phyloP scores from a whole-genome alignment of 2,888 invertebrate genomes.

The Xylota segnis region DNA sequence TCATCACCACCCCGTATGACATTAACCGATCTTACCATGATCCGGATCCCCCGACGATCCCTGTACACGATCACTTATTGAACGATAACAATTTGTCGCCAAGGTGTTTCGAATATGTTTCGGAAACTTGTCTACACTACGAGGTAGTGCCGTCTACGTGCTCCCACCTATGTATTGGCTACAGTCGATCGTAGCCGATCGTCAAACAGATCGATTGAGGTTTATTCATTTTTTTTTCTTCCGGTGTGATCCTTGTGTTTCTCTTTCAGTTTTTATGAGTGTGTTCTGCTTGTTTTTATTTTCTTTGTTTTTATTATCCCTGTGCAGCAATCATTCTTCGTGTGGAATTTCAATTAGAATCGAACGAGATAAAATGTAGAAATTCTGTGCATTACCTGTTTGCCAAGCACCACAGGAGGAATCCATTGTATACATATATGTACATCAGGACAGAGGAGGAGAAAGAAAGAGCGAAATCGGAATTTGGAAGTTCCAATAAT shows the following conservation, averaged over 20 bases:
- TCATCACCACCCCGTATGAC: slow-evolving; percentile 24
- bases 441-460: background rate
- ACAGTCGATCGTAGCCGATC: slow-evolving; percentile 46
- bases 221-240: slow-evolving; percentile 15
- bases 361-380: slow-evolving; percentile 73
- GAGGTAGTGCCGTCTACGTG: slow-evolving; percentile 51
- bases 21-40: slow-evolving; percentile 14
- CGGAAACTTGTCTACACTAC: slow-evolving; percentile 69
- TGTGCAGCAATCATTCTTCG: slow-evolving; percentile 72
- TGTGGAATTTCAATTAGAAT: slow-evolving; percentile 77
- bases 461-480: slow-evolving; percentile 16
- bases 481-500: slow-evolving; percentile 63
- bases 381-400: slow-evolving; percentile 75
- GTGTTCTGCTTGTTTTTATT: slow-evolving; percentile 46
- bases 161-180: slow-evolving; percentile 53
- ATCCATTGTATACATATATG: no score
- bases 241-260: slow-evolving; percentile 41
- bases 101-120: slow-evolving; percentile 81
- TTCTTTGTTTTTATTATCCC: slow-evolving; percentile 55
- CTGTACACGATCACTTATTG: slow-evolving; percentile 79
- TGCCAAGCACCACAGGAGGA: slow-evolving; percentile 37
- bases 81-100: slow-evolving; percentile 84
- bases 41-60: slow-evolving; percentile 42
- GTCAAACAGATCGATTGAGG: slow-evolving; percentile 45
- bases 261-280: slow-evolving; percentile 16